Evolutionary conservation across 2,797 vertebrate genomes (phyloP), one percentile per base, ranked within the genome.

Genomic region (Alosa sapidissima): DNA sequence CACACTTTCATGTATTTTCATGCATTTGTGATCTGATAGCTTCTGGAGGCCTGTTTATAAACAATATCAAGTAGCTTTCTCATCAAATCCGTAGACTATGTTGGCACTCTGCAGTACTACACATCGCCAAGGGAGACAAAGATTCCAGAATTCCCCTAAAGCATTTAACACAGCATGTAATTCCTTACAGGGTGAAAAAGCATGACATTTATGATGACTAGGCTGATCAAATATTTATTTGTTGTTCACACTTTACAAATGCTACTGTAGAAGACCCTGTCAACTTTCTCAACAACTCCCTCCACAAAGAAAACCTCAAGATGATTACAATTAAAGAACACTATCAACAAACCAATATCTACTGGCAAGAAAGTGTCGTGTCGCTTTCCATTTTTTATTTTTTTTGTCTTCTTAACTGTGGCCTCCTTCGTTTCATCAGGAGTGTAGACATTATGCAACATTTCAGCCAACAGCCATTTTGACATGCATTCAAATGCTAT

Each of bases 391-490:
- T 47, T 78, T 78, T 78, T 47, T 21, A 0, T 19, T 45, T n/a
- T 8, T 65, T 8, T 3, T 3, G 72, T 78, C 16, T 2, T 78
- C 2, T 78, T 2, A 45, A 14, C 19, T 21, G 36, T 47, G 16
- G 68, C 36, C 13, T 75, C 33, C 33, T 13, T 3, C 5, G 68
- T 33, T 16, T 75, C 68, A 41, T 45, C 16, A 19, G 72, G 41
- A 47, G 16, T 88, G 78, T 84, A 90, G 85, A 89, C 4, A 58
- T 75, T 28, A 82, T 51, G 58, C 87, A 88, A 91, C 90, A 87
- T 24, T 48, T 28, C 81, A 0, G 88, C 91, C 88, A 81, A 83
- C 52, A 83, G 91, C 88, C 78, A 33, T 81, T 83, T 91, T 89
- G 85, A 86, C 85, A 81, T 75, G 24, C 24, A 81, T 84, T 81